Conservation (phyloP, 2,113 vertebrate genomes). For the Centropristis striata region DNA sequence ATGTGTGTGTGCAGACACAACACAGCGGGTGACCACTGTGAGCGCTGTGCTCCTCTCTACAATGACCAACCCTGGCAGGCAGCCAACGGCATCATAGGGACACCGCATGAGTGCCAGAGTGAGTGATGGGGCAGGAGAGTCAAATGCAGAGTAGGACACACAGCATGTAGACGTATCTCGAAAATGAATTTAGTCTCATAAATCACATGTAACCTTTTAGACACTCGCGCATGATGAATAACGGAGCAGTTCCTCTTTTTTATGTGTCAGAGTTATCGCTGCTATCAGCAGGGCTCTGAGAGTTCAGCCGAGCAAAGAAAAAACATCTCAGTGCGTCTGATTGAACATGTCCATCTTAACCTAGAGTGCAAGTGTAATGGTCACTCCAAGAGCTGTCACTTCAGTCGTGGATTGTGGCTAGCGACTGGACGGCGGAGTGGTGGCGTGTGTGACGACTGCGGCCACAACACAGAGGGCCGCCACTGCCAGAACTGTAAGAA, state of each 20-base stretch:
- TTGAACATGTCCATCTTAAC: constrained; percentile 11
- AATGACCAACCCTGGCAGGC: constrained; percentile 94
- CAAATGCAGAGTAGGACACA: constrained; percentile 52
- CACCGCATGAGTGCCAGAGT: constrained; percentile 92
- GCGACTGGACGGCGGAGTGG: constrained; percentile 89
- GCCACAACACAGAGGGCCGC: constrained; percentile 92
- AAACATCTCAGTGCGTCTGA: background rate
- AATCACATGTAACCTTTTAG: constrained; percentile 51
- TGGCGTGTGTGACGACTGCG: constrained; percentile 90
- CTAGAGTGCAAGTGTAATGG: constrained; percentile 94
- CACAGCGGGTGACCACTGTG: constrained; percentile 93
- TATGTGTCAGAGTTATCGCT: constrained; percentile 4
- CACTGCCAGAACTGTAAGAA: constrained; percentile 92
- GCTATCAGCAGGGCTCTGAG: background rate
- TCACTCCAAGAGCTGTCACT: constrained; percentile 92
- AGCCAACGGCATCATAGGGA: constrained; percentile 90
- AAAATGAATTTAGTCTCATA: constrained; percentile 49
- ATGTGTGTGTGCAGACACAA: constrained; percentile 96
- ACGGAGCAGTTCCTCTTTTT: constrained; percentile 17
- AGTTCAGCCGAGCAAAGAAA: background rate
- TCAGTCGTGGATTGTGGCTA: constrained; percentile 89
- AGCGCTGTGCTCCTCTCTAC: constrained; percentile 91
- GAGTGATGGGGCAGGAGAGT: constrained; percentile 79
- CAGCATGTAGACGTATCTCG: constrained; percentile 39
- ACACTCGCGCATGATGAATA: constrained; percentile 25